phyloP scores from a whole-genome alignment of 2,113 vertebrate genomes.

The Mesembrinibis cayennensis region DNA sequence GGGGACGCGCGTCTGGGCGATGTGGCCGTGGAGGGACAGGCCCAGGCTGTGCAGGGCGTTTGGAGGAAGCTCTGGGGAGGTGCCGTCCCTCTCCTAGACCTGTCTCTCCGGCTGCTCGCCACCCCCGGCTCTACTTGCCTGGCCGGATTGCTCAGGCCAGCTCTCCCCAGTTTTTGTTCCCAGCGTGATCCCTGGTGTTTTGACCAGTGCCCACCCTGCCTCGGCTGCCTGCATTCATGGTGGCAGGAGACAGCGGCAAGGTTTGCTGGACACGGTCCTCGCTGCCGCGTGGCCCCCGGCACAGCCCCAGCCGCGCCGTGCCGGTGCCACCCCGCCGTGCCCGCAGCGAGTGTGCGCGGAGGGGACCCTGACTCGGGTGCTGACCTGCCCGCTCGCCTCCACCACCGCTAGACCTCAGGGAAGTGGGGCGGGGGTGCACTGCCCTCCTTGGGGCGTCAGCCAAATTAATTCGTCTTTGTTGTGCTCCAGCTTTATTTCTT shows the following conservation, averaged over 20 bases:
- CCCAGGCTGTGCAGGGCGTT: accelerated
- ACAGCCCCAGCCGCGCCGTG: accelerated
- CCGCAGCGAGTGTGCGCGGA: accelerated
- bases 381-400: background rate
- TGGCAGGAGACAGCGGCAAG: accelerated
- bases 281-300: accelerated
- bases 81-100: background rate
- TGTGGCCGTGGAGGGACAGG: accelerated
- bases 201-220: accelerated
- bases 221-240: accelerated
- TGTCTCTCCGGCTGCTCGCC: background rate
- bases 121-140: background rate
- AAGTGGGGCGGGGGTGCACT: background rate
- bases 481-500: background rate
- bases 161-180: background rate
- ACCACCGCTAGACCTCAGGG: background rate
- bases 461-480: background rate
- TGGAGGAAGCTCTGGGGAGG: background rate
- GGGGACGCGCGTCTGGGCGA: accelerated
- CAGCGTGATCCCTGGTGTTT: background rate
- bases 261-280: background rate
- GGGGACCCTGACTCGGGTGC: accelerated
- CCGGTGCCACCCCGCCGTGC: accelerated
- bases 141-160: background rate
- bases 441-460: accelerated